Conservation (phyloP, 1,140 invertebrate genomes). For the Drosophila cardini region DNA sequence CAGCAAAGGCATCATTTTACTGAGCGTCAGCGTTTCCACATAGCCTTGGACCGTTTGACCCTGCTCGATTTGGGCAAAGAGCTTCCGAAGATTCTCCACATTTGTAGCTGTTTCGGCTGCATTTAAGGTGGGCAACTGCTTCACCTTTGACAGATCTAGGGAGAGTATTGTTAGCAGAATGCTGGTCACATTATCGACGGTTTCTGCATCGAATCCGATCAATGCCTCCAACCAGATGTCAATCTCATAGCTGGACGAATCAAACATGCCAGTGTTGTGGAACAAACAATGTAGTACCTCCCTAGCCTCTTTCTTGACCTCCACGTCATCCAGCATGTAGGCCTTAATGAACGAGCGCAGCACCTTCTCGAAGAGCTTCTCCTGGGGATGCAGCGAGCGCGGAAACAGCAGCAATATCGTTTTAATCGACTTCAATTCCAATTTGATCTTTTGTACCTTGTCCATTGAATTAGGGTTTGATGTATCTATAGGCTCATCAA, state of each 20-base stretch:
- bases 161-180: constrained; percentile 66
- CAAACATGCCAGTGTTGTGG: constrained; percentile 87
- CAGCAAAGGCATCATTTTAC: constrained; percentile 73
- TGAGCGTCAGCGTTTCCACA: constrained; percentile 70
- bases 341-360: constrained; percentile 86
- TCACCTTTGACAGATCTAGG: constrained; percentile 52
- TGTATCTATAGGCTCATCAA: constrained; percentile 22
- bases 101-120: constrained; percentile 38
- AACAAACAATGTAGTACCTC: constrained; percentile 86
- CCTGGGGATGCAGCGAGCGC: constrained; percentile 86
- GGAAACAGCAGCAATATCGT: constrained; percentile 87
- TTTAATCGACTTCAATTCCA: constrained; percentile 89
- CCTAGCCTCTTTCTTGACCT: constrained; percentile 74
- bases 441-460: constrained; percentile 78
- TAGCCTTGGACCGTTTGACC: constrained; percentile 78
- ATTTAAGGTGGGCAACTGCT: constrained; percentile 44
- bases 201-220: constrained; percentile 58
- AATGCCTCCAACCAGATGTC: constrained; percentile 88
- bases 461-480: constrained; percentile 9
- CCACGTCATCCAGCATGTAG: constrained; percentile 84
- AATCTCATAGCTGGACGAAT: constrained; percentile 86
- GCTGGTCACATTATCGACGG: constrained; percentile 57
- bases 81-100: constrained; percentile 60
- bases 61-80: constrained; percentile 77
- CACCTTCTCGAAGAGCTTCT: constrained; percentile 87